Evolutionary conservation across 1,140 invertebrate genomes (phyloP).

Genomic region (Brachionus koreanus): DNA sequence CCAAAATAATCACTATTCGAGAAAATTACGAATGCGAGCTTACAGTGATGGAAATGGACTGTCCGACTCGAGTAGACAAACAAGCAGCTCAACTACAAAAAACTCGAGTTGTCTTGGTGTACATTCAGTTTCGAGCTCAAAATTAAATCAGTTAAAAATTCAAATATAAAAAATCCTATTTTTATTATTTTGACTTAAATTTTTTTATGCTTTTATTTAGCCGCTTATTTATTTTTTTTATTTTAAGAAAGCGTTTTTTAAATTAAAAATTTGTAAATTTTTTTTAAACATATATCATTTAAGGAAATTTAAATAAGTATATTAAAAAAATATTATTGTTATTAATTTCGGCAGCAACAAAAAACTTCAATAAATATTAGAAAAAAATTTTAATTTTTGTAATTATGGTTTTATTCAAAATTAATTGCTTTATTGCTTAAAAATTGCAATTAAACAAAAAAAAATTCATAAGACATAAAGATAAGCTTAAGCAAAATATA

Average conservation of each 20-base stretch:
- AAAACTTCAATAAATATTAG: neutral
- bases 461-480: too few species aligned
- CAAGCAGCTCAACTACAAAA: neutral
- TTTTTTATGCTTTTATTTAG: neutral
- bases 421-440: too few species aligned
- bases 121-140: slow-evolving; percentile 22
- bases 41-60: slow-evolving; percentile 38
- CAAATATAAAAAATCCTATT: slow-evolving; percentile 5
- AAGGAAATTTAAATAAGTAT: neutral
- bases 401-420: too few species aligned
- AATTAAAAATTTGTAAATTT: slow-evolving; percentile 21
- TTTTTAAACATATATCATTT: neutral
- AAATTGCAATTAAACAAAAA: too few species aligned
- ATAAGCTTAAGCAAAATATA: too few species aligned
- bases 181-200: neutral
- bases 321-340: neutral
- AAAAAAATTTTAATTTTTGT: too few species aligned
- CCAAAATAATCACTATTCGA: neutral
- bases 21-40: slow-evolving; percentile 15
- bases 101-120: slow-evolving; percentile 18
- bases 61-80: slow-evolving; percentile 22
- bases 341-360: too few species aligned
- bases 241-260: neutral
- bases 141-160: slow-evolving; percentile 36
- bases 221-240: neutral